These are phyloP conservation scores for Decapterus maruadsi DNA, from an alignment of 2,797 vertebrate species.

Conservation along the genomic window DNA sequence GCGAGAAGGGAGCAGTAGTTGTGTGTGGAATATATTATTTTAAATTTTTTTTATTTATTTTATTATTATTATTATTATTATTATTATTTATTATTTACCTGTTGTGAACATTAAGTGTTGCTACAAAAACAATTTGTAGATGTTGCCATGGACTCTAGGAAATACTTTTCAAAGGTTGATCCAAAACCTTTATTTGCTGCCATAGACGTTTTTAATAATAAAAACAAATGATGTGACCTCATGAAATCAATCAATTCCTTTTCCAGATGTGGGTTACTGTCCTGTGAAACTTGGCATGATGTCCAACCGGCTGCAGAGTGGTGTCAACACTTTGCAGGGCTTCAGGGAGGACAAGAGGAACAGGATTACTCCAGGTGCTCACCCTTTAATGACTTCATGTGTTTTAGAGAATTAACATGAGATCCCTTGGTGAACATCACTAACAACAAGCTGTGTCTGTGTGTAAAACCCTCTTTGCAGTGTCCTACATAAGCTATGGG, in stretches of 20 bases:
- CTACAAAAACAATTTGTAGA: neutral
- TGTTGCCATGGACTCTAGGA: neutral
- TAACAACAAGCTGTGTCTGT: slow-evolving; percentile 3
- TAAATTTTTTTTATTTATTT: too few species aligned
- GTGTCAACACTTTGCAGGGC: slow-evolving; percentile 94
- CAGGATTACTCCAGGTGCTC: slow-evolving; percentile 91
- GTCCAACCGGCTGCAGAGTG: slow-evolving; percentile 92
- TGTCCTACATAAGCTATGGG: slow-evolving; percentile 96
- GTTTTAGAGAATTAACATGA: neutral
- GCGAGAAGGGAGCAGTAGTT: too few species aligned
- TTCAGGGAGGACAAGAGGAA: slow-evolving; percentile 99
- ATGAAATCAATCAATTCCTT: neutral
- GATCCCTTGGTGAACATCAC: too few species aligned
- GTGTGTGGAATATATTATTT: too few species aligned
- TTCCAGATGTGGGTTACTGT: slow-evolving; percentile 91
- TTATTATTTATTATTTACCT: too few species aligned
- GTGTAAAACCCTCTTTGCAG: slow-evolving; percentile 72
- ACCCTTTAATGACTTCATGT: neutral
- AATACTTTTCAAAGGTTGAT: neutral
- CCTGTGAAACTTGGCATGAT: slow-evolving; percentile 94
- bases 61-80: too few species aligned
- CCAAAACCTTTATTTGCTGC: too few species aligned
- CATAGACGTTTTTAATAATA: neutral
- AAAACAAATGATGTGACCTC: neutral
- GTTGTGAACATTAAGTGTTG: neutral